Evolutionary conservation across 2,888 invertebrate species (phyloP).

Genomic region (Folsomia manolachei): DNA sequence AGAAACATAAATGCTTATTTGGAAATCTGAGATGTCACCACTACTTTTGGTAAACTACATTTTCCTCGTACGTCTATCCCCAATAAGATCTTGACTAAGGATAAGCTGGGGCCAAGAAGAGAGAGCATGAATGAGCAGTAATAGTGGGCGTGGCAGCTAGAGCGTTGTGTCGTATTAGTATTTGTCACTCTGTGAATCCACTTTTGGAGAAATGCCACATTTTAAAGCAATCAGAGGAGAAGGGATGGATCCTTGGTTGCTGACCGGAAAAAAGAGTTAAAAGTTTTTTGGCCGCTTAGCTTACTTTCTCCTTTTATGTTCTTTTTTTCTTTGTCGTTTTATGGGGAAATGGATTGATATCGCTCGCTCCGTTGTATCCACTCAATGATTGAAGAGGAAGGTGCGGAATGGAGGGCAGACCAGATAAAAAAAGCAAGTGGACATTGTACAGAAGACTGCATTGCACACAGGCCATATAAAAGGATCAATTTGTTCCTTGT

Average conservation of each 20-base stretch:
- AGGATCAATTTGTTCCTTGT: constrained; percentile 8
- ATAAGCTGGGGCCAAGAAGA: too few relatives aligned
- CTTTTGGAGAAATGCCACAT: not conserved
- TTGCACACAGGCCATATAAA: not conserved
- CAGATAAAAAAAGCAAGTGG: not conserved
- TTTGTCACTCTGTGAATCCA: not conserved
- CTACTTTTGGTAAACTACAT: too few relatives aligned
- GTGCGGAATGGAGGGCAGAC: not conserved
- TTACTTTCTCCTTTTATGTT: not conserved
- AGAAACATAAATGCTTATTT: not conserved
- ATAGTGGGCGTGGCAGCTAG: too few relatives aligned
- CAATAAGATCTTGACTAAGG: too few relatives aligned
- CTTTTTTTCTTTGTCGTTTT: not conserved
- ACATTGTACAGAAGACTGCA: not conserved
- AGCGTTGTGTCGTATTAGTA: not conserved
- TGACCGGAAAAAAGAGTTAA: not conserved
- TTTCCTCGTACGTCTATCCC: too few relatives aligned
- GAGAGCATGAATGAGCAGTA: too few relatives aligned
- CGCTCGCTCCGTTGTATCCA: too few relatives aligned
- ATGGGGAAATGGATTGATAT: not conserved
- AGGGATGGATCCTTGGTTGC: too few relatives aligned
- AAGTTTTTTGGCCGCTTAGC: too few relatives aligned
- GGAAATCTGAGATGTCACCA: too few relatives aligned
- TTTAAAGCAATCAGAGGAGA: not conserved
- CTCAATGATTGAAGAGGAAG: not conserved